phyloP scores from a whole-genome alignment of 2,113 vertebrate genomes.

The Istiophorus platypterus region DNA sequence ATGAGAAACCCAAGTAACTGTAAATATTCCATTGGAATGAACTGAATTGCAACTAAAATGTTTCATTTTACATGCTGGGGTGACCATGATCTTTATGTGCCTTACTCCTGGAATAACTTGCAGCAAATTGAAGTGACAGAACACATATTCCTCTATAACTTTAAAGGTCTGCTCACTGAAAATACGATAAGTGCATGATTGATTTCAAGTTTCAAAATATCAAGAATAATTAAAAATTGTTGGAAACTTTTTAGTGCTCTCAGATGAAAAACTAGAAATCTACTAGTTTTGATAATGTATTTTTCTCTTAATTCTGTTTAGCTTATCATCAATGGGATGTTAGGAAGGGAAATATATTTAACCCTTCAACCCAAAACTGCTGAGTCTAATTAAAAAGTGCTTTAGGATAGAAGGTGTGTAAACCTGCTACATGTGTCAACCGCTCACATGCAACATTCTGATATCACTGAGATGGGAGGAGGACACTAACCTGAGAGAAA shows the following conservation, averaged over 20 bases:
- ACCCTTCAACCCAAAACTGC: not conserved
- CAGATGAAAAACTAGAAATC: too few relatives aligned
- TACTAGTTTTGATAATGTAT: not conserved
- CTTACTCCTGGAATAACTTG: not conserved
- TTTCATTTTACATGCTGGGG: not conserved
- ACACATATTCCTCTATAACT: too few relatives aligned
- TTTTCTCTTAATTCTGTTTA: not conserved
- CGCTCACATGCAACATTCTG: not conserved
- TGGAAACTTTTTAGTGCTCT: too few relatives aligned
- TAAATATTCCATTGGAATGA: not conserved
- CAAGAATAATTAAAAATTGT: too few relatives aligned
- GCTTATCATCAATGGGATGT: not conserved
- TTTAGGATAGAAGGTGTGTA: constrained; percentile 1
- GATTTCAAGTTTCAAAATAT: too few relatives aligned
- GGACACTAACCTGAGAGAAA: not conserved
- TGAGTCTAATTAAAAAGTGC: not conserved
- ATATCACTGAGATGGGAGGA: not conserved
- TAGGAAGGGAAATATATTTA: not conserved
- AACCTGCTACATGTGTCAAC: not conserved
- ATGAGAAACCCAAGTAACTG: not conserved
- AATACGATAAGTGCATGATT: not conserved
- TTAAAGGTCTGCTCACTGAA: not conserved
- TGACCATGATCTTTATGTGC: too few relatives aligned
- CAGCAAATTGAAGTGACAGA: too few relatives aligned
- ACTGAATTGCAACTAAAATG: not conserved